A percentile compares a stretch with the other conserved stretches of the same genome.
Evolutionary conservation across 1,140 invertebrate genomes (phyloP).

Genomic region (Rhopalosiphum padi): DNA sequence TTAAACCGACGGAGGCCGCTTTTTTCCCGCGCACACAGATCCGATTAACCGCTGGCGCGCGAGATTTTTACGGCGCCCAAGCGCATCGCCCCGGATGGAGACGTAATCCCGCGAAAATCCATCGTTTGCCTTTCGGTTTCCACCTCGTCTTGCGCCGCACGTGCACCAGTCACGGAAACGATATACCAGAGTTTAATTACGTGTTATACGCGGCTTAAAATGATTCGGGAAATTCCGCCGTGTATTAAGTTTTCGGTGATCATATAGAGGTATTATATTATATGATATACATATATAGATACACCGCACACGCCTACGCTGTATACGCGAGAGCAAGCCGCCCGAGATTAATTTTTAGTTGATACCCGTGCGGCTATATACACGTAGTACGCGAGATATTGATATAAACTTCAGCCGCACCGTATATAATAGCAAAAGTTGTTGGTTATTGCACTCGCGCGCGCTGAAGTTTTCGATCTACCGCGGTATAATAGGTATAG

Average conservation of each 20-base stretch:
- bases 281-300: background rate
- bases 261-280: background rate
- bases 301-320: background rate
- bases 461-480: background rate
- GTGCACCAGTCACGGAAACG: background rate
- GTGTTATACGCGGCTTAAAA: background rate
- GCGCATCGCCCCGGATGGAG: background rate
- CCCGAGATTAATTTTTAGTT: background rate
- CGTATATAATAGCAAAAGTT: background rate
- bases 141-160: background rate
- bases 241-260: background rate
- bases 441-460: background rate
- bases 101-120: background rate
- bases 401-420: background rate
- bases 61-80: conserved; percentile 44
- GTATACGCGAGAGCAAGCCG: background rate
- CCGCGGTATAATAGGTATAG: no score
- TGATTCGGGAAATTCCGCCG: background rate
- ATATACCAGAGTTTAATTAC: background rate
- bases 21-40: conserved; percentile 31
- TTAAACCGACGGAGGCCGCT: conserved; percentile 31
- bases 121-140: background rate
- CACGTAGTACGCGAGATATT: background rate
- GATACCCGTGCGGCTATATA: background rate
- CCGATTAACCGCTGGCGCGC: conserved; percentile 40